phyloP scores from a whole-genome alignment of 1,140 invertebrate species.

The Apis florea region DNA sequence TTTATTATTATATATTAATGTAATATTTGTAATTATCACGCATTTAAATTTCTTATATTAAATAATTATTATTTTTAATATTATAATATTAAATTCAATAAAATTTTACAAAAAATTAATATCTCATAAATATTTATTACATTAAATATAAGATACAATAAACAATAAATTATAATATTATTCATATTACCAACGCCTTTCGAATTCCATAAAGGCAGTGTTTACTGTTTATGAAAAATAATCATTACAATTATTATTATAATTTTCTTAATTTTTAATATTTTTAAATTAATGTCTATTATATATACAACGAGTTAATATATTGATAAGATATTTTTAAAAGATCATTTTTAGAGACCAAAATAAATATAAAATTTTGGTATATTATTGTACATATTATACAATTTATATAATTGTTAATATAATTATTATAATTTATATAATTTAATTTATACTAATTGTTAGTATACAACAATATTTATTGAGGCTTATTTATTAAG shows the following conservation, averaged over 20 bases:
- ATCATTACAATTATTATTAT: not conserved
- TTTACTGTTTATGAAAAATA: not conserved
- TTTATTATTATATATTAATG: too few species aligned
- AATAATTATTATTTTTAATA: not conserved
- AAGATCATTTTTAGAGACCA: too few species aligned
- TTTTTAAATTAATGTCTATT: not conserved
- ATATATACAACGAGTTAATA: not conserved
- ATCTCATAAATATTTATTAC: not conserved
- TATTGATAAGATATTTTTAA: too few species aligned
- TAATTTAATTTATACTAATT: too few species aligned
- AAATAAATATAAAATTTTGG: too few species aligned
- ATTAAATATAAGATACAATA: not conserved
- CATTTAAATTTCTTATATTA: too few species aligned
- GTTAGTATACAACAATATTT: too few species aligned
- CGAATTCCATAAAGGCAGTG: not conserved
- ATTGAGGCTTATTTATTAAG: too few species aligned
- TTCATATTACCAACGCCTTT: not conserved
- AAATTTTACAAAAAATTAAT: not conserved
- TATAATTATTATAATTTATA: too few species aligned
- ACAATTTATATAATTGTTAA: too few species aligned
- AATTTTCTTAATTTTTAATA: not conserved
- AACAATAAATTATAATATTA: not conserved
- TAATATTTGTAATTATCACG: too few species aligned
- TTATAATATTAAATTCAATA: not conserved
- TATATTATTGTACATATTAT: too few species aligned